Base-by-base conservation (phyloP, 2,888 invertebrate genomes). In the Actias luna region DNA sequence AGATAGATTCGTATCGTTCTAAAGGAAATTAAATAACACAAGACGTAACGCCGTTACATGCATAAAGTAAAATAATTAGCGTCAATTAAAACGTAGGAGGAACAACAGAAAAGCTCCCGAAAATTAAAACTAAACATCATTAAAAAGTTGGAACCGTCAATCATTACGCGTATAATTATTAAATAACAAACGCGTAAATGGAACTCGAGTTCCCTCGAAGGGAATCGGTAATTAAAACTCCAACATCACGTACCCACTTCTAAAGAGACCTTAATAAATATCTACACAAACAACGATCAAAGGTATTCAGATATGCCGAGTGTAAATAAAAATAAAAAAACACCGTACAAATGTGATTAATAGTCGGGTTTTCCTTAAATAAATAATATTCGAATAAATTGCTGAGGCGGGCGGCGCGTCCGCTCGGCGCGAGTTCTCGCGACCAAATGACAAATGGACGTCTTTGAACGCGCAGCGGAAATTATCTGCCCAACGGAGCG, bases 351-450 rank as follows among this genome's bases (percentile, higher is more conserved):
- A 85, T 86, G 89, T 92, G 92, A 92, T 92, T 92, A 92, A 92
- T 90, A 84, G 88, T 83, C 87, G 77, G 84, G 89, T 89, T 89
- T 89, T 90, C 92, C 89, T 87, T 91, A 91, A 89, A 92, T 92
- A 92, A 92, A 92, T 92, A 92, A 89, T 91, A 90, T 89, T 87
- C 85, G 83, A 89, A 92, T 92, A 92, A 91, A 92, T 92, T 92
- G 90, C 86, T 84, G 84, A 86, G 83, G 82, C 76, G 85, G 78
- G 79, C 79, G 77, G 78, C 81, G 85, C 88, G 91, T 90, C 92
- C 89, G 89, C 84, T 83, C 73, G 78, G 76, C 80, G 79, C 79
- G 83, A 85, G 85, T 85, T 86, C 85, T 82, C 86, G 89, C 89
- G 84, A 83, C 83, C 82, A 83, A 90, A 88, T 92, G 92, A 92